Evolutionary conservation across 1,140 invertebrate genomes (phyloP).

Genomic region (Holcopasites calliopsidis): DNA sequence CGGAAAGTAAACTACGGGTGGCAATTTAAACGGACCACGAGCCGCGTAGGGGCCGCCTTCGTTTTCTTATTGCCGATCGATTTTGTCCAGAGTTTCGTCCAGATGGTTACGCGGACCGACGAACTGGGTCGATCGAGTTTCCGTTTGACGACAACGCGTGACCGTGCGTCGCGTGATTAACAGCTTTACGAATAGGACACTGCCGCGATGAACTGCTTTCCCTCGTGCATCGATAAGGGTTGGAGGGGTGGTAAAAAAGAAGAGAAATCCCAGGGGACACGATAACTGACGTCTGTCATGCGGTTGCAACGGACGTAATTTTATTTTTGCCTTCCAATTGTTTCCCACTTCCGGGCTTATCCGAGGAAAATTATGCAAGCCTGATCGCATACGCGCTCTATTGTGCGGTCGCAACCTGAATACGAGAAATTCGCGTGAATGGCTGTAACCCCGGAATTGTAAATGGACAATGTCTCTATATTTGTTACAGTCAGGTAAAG

Average conservation of each 20-base stretch:
- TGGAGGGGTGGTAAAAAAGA: too few relatives aligned
- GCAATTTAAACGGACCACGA: neutral
- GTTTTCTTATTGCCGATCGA: neutral
- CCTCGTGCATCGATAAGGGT: rapidly evolving
- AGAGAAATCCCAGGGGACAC: too few relatives aligned
- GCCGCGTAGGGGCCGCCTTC: neutral
- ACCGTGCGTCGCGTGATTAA: neutral
- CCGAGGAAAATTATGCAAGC: neutral
- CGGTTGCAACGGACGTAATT: too few relatives aligned
- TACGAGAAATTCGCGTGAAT: neutral
- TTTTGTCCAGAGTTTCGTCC: neutral
- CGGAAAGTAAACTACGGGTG: neutral
- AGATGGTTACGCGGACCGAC: neutral
- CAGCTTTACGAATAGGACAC: neutral
- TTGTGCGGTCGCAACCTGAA: neutral
- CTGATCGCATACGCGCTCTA: neutral
- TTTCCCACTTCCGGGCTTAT: neutral
- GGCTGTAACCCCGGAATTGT: neutral
- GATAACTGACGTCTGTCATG: too few relatives aligned
- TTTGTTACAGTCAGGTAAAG: too few relatives aligned
- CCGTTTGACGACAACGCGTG: neutral
- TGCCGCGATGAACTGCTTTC: neutral
- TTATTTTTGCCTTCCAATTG: neutral
- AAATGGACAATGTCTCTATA: neutral
- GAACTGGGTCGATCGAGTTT: neutral